Base-by-base conservation (phyloP, 2,113 vertebrate species). In the Heterotilapia buettikoferi region DNA sequence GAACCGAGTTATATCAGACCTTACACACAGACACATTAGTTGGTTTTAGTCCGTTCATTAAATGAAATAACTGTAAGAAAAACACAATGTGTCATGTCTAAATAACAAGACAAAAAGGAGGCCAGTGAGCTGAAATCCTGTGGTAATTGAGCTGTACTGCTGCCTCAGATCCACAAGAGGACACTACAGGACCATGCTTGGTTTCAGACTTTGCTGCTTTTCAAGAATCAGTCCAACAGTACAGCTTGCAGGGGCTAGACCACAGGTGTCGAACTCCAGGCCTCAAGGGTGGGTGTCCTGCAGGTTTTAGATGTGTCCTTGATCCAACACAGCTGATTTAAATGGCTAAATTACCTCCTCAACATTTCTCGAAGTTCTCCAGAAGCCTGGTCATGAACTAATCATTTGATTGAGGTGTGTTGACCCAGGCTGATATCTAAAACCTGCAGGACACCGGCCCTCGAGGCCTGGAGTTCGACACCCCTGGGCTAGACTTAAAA, bases 121-220 rank as follows among this genome's bases (percentile, higher is more conserved):
- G 13, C 71, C 43, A 50, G 10, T 3, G 71, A 78, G 73, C 73
- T 78, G 47, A 40, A 53, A 6, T 52, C n/a, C 31, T 47, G 18
- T 14, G 19, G 16, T 47, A 31, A 36, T 79, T 18, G 0, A 56
- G 84, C 9, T 91, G 94, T 29, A 90, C 45, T 89, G 21, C 82
- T 80, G 19, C 50, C 29, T 73, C 24, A 21, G 3, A 43, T 86
- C 92, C 95, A 95, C 91, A 78, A 91, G 95, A 93, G 92, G 92
- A n/a, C 93, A 84, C 83, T 82, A 33, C 38, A 80, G 84, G 54
- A 57, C 66, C 52, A 16, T 56, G 73, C 12, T 14, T 84, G n/a
- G 21, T 36, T 80, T 29, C 14, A 78, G 16, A 78, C 3, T 31
- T 11, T 40, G 16, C 13, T 59, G 47, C 26, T 66, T 1, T 50